A percentile compares a stretch with the other conserved stretches of the same genome.
phyloP scores from a whole-genome alignment of 1,140 invertebrate species.

The Brachionus angularis region DNA sequence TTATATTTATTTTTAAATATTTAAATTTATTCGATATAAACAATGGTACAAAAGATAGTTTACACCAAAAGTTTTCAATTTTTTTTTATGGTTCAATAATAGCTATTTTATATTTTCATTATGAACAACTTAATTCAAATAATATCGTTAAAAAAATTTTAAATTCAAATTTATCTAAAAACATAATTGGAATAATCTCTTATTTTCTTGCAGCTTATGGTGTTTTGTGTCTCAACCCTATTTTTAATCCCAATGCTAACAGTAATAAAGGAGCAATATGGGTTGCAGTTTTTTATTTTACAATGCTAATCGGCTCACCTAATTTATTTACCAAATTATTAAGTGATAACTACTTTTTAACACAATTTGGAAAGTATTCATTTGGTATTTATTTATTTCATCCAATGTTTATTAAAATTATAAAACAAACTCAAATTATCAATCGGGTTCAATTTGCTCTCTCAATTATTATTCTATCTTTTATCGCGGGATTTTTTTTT shows the following conservation, averaged over 20 bases:
- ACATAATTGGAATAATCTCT: background rate
- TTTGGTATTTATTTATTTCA: too few relatives aligned
- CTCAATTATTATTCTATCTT: too few relatives aligned
- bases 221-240: background rate
- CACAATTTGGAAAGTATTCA: background rate
- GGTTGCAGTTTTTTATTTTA: too few relatives aligned
- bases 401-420: too few relatives aligned
- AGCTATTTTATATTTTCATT: background rate
- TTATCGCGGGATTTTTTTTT: too few relatives aligned
- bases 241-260: too few relatives aligned
- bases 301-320: background rate
- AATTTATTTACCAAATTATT: background rate
- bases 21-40: background rate
- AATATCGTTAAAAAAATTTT: background rate
- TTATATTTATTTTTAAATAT: background rate
- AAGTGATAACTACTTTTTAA: background rate
- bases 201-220: background rate
- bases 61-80: background rate
- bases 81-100: background rate
- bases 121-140: background rate
- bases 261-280: too few relatives aligned
- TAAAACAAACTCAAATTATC: too few relatives aligned
- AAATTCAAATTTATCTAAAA: background rate
- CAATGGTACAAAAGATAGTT: background rate
- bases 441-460: too few relatives aligned